phyloP scores from a whole-genome alignment of 2,113 vertebrate species.

The Cephalopholis sonnerati region DNA sequence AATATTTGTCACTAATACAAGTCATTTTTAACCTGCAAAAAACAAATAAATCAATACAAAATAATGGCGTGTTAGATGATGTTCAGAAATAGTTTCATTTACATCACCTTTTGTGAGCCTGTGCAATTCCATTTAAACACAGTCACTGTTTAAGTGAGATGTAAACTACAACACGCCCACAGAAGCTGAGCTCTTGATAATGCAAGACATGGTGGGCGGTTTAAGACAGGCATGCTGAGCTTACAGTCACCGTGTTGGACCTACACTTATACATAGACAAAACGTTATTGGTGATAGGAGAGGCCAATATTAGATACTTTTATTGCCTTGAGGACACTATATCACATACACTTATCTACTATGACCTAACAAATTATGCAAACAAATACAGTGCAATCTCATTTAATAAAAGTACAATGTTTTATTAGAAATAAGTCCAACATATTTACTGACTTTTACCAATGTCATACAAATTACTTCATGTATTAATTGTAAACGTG shows the following conservation, averaged over 20 bases:
- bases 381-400: not conserved
- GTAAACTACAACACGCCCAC: not conserved
- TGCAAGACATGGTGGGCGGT: conserved; percentile 10
- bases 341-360: not conserved
- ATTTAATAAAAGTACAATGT: not conserved
- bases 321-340: not conserved
- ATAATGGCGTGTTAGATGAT: too few relatives aligned
- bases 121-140: not conserved
- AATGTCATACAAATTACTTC: not conserved
- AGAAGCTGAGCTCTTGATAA: conserved; percentile 8
- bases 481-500: not conserved
- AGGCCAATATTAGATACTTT: not conserved
- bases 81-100: not conserved
- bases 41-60: not conserved
- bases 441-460: not conserved
- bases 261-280: not conserved
- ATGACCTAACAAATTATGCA: not conserved
- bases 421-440: not conserved
- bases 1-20: not conserved
- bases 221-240: conserved; percentile 10
- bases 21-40: not conserved
- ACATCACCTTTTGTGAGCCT: not conserved
- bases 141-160: not conserved
- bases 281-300: not conserved
- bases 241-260: not conserved